Percentiles rank a stretch among this genome's conserved stretches.
Evolutionary conservation across 1,140 invertebrate genomes (phyloP).

Genomic region (Cephus cinctus): DNA sequence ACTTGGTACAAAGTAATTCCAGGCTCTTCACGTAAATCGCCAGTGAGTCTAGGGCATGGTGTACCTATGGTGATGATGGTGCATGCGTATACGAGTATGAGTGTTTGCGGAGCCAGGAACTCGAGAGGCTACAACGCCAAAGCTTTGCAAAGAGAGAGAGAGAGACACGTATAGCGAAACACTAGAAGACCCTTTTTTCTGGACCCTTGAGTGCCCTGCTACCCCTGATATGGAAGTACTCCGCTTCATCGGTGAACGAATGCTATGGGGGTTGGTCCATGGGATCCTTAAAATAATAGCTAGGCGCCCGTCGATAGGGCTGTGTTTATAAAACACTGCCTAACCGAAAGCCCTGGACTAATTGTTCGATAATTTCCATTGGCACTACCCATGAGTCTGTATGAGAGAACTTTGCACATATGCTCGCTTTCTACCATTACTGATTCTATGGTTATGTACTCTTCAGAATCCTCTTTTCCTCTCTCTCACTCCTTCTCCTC

Average conservation of each 20-base stretch:
- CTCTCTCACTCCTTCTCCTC: not conserved
- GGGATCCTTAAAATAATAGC: slow-evolving; percentile 44
- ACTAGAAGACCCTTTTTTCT: slow-evolving; percentile 34
- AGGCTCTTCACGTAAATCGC: too few relatives aligned
- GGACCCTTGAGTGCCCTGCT: slow-evolving; percentile 20
- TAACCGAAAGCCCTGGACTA: slow-evolving; percentile 28
- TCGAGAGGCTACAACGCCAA: slow-evolving; percentile 47
- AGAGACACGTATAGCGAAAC: slow-evolving; percentile 43
- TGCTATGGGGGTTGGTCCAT: slow-evolving; percentile 26
- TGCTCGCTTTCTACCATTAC: too few relatives aligned
- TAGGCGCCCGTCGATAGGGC: slow-evolving; percentile 31
- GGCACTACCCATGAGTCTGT: slow-evolving; percentile 30
- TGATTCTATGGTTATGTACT: not conserved
- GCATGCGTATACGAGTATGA: too few relatives aligned
- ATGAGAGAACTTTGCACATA: too few relatives aligned
- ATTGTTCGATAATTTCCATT: slow-evolving; percentile 52
- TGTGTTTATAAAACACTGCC: slow-evolving; percentile 43
- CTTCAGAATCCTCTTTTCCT: not conserved
- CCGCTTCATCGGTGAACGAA: slow-evolving; percentile 26
- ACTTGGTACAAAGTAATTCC: too few relatives aligned
- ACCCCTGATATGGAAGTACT: too few relatives aligned
- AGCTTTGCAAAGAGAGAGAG: slow-evolving; percentile 28
- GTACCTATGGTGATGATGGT: too few relatives aligned
- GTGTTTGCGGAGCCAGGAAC: slow-evolving; percentile 46
- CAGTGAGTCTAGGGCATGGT: too few relatives aligned